Base-by-base conservation (phyloP, 2,113 vertebrate species). In the Ibidorhyncha struthersii region DNA sequence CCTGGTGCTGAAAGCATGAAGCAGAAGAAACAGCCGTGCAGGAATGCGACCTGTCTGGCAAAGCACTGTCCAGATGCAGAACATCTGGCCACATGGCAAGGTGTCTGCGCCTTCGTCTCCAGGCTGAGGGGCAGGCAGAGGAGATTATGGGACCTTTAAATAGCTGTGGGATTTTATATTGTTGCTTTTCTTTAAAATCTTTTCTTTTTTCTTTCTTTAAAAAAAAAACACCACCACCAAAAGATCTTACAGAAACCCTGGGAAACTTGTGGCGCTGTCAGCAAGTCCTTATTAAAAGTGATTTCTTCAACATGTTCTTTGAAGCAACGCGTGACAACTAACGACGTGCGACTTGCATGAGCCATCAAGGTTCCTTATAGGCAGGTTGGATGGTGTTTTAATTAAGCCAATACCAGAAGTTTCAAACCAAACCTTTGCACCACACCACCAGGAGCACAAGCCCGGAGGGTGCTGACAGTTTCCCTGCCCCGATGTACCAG, bases 21-120 rank as follows among this genome's bases (percentile, higher is more conserved):
- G 69, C 70, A 94, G 59, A 90, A 90, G 67, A 52, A 86, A 79
- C 14, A 89, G 72, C 49, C 89, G 26, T 20, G n/a, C 34, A 76
- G 78, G 89, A 89, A 96, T 85, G 66, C 4, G 14, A 96, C 78
- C 67, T 89, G 83, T 56, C 86, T 94, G 89, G 86, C 79, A 93
- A 93, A 58, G 29, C 53, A 73, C 55, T 2, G 10, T 47, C 89
- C 93, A 95, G 81, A 85, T 93, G 89, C 58, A 90, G n/a, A 95
- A 96, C 78, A 96, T 83, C 78, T 96, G 95, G 84, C 45, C 12
- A 17, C 29, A 8, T 32, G 78, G 70, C 14, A 86, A 34, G 62
- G 82, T 43, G 61, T 72, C 82, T 63, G 36, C 1, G 17, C 59
- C 86, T 92, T 90, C 5, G 3, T 52, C 74, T 85, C 58, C 53